A percentile compares a stretch with the other conserved stretches of the same genome.
These are phyloP conservation scores for Acrocephalus scirpaceus DNA, from an alignment of 2,797 vertebrate genomes.

Conservation along the genomic window DNA sequence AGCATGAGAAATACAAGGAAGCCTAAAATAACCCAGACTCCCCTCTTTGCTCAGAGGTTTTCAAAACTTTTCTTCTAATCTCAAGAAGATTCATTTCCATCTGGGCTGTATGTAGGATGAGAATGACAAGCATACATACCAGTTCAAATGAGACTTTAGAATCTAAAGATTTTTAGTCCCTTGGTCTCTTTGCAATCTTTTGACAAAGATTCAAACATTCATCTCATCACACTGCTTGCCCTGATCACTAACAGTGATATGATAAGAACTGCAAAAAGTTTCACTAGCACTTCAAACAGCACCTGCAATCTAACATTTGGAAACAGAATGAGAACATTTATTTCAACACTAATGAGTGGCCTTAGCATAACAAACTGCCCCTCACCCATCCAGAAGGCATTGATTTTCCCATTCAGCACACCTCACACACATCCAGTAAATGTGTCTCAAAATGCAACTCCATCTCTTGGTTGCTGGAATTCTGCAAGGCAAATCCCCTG, in stretches of 20 bases:
- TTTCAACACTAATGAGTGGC: background rate
- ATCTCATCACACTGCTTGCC: background rate
- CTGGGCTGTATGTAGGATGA: background rate
- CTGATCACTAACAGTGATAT: background rate
- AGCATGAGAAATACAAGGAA: background rate
- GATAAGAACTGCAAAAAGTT: background rate
- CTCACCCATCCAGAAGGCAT: background rate
- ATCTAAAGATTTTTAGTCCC: background rate
- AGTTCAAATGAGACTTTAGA: background rate
- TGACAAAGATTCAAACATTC: background rate
- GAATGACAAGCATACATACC: background rate
- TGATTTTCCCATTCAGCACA: slow-evolving; percentile 13
- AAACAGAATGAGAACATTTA: slow-evolving; percentile 2
- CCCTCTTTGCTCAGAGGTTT: background rate
- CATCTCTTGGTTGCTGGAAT: slow-evolving; percentile 19
- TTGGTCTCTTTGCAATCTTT: background rate
- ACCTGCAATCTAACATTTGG: background rate
- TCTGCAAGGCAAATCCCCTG: slow-evolving; percentile 24
- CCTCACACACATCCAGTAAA: slow-evolving; percentile 6
- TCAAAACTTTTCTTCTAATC: background rate
- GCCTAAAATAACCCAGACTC: background rate
- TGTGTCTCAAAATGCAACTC: background rate
- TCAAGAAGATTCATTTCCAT: background rate
- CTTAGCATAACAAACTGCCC: background rate
- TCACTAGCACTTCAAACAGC: background rate